Evolutionary conservation across 2,113 vertebrate species (phyloP), one percentile per base, ranked within the genome.

Genomic region (Xyrauchen texanus): DNA sequence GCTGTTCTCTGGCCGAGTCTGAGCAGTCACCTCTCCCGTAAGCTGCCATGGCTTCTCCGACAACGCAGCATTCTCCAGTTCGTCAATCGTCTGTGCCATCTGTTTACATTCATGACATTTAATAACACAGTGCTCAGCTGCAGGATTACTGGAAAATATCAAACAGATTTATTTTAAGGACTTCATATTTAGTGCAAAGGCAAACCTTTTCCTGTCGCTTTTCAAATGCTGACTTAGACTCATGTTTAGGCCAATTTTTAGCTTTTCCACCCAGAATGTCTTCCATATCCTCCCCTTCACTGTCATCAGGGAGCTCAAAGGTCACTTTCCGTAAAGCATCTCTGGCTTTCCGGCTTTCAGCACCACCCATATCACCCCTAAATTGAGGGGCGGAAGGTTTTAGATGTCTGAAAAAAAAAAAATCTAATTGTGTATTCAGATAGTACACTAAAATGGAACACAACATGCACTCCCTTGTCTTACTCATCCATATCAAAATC

Each of bases 1-100:
- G 88, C 98, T 98, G 92, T 99, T 99, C 85, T 98, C 97, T 0
- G 98, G 98, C 3, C 97, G 92, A 7, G 92, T 94, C 71, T 96
- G 94, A 0, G 92, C 95, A 0, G 92, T 93, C 83, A 96, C 95
- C 86, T 99, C 98, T 83, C 98, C 98, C 0, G 88, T 93, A 34
- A 99, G 91, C 88, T 99, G 97, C 98, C 98, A 99, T 0, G 97
- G 93, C 79, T 98, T 99, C 78, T 94, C 91, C 13, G 86, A 89
- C 75, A 99, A 85, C 71, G 97, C 84, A 0, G 93, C 83, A 46
- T 95, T 95, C 86, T 99, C 96, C 83, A 99, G 85, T 81, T 91
- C 88, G 4, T 88, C 76, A n/a, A 99, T 98, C 89, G 93, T 97
- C 85, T 95, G 89, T 11, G 90, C 89, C 95, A 99, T 95, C 97